Conservation (phyloP, 2,888 invertebrate genomes). For the Gasteruption jaculator region DNA sequence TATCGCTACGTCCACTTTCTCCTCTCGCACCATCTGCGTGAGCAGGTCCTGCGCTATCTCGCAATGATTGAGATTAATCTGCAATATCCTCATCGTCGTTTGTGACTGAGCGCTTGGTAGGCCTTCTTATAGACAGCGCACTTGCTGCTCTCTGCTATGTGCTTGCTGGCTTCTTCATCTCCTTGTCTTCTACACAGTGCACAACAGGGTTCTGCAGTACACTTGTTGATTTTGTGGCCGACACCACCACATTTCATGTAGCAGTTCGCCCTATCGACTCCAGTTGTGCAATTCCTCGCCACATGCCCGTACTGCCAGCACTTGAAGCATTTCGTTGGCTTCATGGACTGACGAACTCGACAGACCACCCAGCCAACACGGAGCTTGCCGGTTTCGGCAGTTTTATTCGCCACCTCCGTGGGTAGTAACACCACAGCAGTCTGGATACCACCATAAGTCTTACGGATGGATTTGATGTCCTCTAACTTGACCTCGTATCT, state of each 20-base stretch:
- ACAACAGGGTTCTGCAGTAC: constrained; percentile 8
- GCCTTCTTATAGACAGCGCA: constrained; percentile 18
- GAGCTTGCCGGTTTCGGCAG: constrained; percentile 1
- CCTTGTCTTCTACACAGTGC: constrained; percentile 11
- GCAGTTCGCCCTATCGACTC: constrained; percentile 8
- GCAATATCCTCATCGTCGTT: constrained; percentile 22
- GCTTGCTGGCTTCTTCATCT: not conserved
- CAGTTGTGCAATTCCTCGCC: constrained; percentile 10
- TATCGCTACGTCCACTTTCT: constrained; percentile 16
- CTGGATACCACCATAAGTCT: constrained; percentile 11
- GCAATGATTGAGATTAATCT: constrained; percentile 25
- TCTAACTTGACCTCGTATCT: not conserved
- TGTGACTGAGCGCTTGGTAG: constrained; percentile 10
- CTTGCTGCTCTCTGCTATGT: constrained; percentile 14
- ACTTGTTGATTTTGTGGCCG: constrained; percentile 17
- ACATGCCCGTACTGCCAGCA: constrained; percentile 22
- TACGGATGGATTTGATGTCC: constrained; percentile 10
- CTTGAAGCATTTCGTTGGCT: constrained; percentile 16
- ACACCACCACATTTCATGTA: constrained; percentile 19
- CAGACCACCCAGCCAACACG: constrained; percentile 20
- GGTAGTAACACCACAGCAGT: constrained; percentile 12
- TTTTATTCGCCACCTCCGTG: not conserved
- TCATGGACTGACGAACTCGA: constrained; percentile 11
- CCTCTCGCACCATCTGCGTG: constrained; percentile 18
- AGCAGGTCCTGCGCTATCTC: constrained; percentile 21